These are phyloP conservation scores for Delichon dasypus DNA, from an alignment of 2,797 vertebrate genomes.

Conservation along the genomic window DNA sequence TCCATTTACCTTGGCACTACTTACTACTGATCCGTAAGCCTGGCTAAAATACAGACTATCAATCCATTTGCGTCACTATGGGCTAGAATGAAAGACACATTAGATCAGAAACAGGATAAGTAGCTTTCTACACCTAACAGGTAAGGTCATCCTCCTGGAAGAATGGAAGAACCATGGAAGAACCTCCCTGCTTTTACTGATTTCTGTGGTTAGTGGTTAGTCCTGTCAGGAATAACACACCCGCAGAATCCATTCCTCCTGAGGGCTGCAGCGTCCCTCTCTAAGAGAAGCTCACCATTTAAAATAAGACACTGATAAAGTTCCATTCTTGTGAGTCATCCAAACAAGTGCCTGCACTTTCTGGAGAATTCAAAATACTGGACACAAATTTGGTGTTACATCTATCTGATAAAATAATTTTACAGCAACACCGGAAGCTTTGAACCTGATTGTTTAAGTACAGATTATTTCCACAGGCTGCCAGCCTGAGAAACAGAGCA, in stretches of 20 bases:
- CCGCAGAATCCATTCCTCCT: background rate
- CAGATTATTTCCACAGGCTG: background rate
- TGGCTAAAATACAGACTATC: background rate
- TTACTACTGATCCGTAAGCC: background rate
- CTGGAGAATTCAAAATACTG: background rate
- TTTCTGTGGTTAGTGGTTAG: background rate
- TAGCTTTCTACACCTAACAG: background rate
- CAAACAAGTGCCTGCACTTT: background rate
- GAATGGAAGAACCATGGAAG: background rate
- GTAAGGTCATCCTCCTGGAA: background rate
- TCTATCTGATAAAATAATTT: background rate
- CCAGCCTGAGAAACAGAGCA: background rate
- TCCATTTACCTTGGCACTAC: background rate
- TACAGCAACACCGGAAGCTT: background rate
- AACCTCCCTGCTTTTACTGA: background rate
- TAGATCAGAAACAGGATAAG: background rate
- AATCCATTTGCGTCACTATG: background rate
- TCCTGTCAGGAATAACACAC: background rate
- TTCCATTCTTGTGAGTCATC: background rate
- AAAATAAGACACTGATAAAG: background rate
- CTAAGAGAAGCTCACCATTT: background rate
- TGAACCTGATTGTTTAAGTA: background rate
- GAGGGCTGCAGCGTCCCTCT: background rate
- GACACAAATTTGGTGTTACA: background rate
- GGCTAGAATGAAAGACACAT: background rate